Conservation (phyloP, 2,888 invertebrate genomes). For the Drosophila neonasuta region DNA sequence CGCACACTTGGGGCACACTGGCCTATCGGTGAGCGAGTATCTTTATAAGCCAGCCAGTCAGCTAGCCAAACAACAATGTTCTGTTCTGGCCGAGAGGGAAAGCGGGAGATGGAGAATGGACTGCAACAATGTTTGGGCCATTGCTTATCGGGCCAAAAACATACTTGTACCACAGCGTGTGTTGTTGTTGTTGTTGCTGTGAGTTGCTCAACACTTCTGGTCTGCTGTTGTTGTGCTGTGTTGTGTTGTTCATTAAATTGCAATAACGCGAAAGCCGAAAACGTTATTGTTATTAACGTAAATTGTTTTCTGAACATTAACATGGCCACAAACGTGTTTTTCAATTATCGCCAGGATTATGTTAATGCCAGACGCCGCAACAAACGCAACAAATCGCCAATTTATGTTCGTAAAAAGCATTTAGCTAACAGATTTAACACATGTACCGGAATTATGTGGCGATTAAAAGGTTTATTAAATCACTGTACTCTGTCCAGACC, state of each 20-base stretch:
- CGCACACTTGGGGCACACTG: not conserved
- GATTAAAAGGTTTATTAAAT: constrained; percentile 38
- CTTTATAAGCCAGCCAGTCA: constrained; percentile 35
- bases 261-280: constrained; percentile 60
- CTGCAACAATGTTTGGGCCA: constrained; percentile 53
- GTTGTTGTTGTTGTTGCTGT: not conserved
- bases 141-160: constrained; percentile 57
- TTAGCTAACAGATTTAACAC: constrained; percentile 71
- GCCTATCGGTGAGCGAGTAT: constrained; percentile 27
- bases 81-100: not conserved
- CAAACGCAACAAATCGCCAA: constrained; percentile 72
- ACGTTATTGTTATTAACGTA: constrained; percentile 65
- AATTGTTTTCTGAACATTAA: constrained; percentile 58
- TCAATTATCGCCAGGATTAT: constrained; percentile 75
- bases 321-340: constrained; percentile 76
- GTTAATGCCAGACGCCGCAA: constrained; percentile 66
- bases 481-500: constrained; percentile 6
- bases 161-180: constrained; percentile 28
- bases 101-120: not conserved
- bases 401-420: constrained; percentile 62
- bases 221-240: not conserved
- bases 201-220: constrained; percentile 1
- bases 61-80: constrained; percentile 39
- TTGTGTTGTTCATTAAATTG: constrained; percentile 65
- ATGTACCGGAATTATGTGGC: constrained; percentile 59